These are phyloP conservation scores for Sylvietta virens DNA, from an alignment of 2,113 vertebrate species.

Conservation along the genomic window DNA sequence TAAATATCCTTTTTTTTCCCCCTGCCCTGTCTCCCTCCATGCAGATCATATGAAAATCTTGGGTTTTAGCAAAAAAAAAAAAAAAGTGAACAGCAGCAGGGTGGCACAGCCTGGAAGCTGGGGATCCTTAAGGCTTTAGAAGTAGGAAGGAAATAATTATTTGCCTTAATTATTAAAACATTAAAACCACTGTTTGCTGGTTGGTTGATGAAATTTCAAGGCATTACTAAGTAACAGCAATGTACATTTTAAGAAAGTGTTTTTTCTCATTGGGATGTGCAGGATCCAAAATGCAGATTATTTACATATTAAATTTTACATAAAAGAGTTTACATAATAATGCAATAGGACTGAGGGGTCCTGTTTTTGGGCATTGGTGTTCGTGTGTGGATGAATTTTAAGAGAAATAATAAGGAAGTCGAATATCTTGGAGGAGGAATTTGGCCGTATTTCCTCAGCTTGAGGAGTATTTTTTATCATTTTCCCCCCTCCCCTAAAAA, in stretches of 20 bases:
- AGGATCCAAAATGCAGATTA: neutral
- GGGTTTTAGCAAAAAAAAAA: neutral
- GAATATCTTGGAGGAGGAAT: neutral
- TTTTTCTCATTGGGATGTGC: accelerated
- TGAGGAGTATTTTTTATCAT: neutral
- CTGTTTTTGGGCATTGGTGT: neutral
- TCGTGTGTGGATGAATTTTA: neutral
- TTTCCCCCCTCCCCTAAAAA: neutral
- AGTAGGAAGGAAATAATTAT: neutral
- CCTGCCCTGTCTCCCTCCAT: neutral
- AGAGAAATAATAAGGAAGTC: neutral
- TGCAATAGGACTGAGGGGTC: accelerated
- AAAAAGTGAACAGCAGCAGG: neutral
- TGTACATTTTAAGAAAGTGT: accelerated
- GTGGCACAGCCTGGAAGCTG: neutral
- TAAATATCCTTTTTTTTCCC: neutral
- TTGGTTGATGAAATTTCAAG: neutral
- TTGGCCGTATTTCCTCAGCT: neutral
- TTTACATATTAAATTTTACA: neutral
- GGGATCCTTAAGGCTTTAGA: neutral
- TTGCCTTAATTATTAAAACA: neutral
- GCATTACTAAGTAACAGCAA: accelerated
- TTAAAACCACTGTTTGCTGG: accelerated
- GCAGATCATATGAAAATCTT: neutral
- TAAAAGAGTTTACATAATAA: neutral